These are phyloP conservation scores for Drosophila kepulauana DNA, from an alignment of 1,140 invertebrate genomes.

Conservation along the genomic window DNA sequence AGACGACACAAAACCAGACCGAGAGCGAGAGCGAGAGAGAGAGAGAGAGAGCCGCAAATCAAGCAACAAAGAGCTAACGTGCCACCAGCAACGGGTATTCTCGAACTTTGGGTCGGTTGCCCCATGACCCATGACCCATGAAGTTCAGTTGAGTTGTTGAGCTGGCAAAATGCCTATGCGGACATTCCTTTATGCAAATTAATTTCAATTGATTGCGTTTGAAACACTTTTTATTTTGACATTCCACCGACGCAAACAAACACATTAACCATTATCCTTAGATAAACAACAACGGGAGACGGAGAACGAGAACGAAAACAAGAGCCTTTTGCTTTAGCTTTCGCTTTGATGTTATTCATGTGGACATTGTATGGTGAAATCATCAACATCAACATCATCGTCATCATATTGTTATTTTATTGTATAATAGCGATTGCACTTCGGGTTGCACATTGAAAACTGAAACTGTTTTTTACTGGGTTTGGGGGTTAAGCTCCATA, in stretches of 20 bases:
- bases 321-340: too few species aligned
- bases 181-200: constrained; percentile 82
- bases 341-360: constrained; percentile 75
- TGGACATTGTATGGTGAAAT: constrained; percentile 49
- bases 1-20: constrained; percentile 24
- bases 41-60: constrained; percentile 45
- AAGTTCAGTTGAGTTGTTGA: not conserved
- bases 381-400: too few species aligned
- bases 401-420: constrained; percentile 62
- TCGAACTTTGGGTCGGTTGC: not conserved
- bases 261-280: constrained; percentile 67
- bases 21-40: not conserved
- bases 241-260: constrained; percentile 68
- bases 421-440: constrained; percentile 16
- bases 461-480: not conserved
- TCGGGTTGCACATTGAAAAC: not conserved
- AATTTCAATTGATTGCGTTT: constrained; percentile 81
- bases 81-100: constrained; percentile 34
- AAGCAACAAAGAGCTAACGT: constrained; percentile 53
- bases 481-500: not conserved
- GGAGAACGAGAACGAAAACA: too few species aligned
- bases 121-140: not conserved
- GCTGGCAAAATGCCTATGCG: constrained; percentile 42
- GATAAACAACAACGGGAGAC: constrained; percentile 48
- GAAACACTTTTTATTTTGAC: constrained; percentile 78